Evolutionary conservation across 2,888 invertebrate genomes (phyloP), one percentile per base, ranked within the genome.

Genomic region (Saturnia japonica): DNA sequence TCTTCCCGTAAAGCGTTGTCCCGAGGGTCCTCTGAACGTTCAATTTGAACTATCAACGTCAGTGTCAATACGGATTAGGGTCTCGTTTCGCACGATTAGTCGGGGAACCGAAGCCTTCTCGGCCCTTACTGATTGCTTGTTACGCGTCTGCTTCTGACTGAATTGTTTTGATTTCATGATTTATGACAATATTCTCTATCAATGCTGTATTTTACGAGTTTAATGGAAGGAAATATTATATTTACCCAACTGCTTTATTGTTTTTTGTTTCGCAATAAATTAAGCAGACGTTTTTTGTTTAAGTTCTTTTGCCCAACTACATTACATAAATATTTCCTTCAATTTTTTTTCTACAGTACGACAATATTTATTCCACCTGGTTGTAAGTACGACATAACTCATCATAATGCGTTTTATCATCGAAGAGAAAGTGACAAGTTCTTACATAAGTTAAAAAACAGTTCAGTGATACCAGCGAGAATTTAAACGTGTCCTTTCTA

Each of bases 41-140:
- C 64, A 64, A n/a, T 51, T 40, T 42, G 64, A 62, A 73, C 81
- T 71, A 84, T 86, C 82, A 84, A 77, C 76, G 77, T 73, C 87
- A 85, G 83, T 80, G 86, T 85, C 86, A 80, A 76, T 74, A 78
- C 82, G 82, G 81, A 87, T 85, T 81, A 74, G 68, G 70, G 69
- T 76, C 77, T 72, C 80, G 83, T 82, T 77, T 74, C 82, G 78
- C 77, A 76, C 87, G 80, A 87, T 88, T 87, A 84, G 78, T 68
- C 69, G 69, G 47, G 62, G 72, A 71, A 70, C 66, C 60, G 57
- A 67, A 71, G 69, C 64, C 67, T 69, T 43, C 34, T 42, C 68
- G 19, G 25, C 72, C 72, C 76, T 75, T 73, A 77, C 73, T 74
- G 74, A 77, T 78, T 71, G 74, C 71, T 68, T 72, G 70, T 25